A percentile compares a stretch with the other conserved stretches of the same genome.
These are phyloP conservation scores for Axea sp. DNA, from an alignment of 2,888 invertebrate species.

Conservation along the genomic window DNA sequence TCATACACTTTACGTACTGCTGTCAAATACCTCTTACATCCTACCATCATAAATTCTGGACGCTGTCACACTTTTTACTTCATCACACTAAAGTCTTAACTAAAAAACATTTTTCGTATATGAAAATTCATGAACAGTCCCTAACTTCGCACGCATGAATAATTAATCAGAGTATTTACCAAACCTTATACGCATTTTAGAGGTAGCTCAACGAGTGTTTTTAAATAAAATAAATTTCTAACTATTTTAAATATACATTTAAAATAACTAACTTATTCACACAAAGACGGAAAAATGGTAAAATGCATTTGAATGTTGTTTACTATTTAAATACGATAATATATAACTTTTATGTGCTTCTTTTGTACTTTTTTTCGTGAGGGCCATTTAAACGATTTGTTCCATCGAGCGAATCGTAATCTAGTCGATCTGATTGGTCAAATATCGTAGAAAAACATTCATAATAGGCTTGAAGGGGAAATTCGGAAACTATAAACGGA, in stretches of 20 bases:
- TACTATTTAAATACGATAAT: too few species aligned
- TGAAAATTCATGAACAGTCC: constrained; percentile 42
- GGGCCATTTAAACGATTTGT: constrained; percentile 15
- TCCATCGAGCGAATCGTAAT: constrained; percentile 13
- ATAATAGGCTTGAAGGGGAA: constrained; percentile 21
- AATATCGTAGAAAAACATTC: background rate
- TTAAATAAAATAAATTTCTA: constrained; percentile 23
- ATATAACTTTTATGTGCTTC: too few species aligned
- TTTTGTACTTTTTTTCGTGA: too few species aligned
- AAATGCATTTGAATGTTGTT: too few species aligned
- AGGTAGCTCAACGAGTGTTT: constrained; percentile 4
- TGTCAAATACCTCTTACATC: constrained; percentile 46
- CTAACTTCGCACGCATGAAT: constrained; percentile 34
- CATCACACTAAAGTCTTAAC: constrained; percentile 6
- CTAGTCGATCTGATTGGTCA: constrained; percentile 28
- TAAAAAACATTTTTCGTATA: constrained; percentile 27
- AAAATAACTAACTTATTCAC: constrained; percentile 10
- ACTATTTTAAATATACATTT: constrained; percentile 11
- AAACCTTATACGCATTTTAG: constrained; percentile 16
- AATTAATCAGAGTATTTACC: constrained; percentile 30
- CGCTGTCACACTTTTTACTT: constrained; percentile 37
- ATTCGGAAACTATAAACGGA: constrained; percentile 42
- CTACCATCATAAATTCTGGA: constrained; percentile 20
- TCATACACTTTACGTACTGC: constrained; percentile 25
- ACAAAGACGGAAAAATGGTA: background rate